phyloP scores from a whole-genome alignment of 35 echinoderm and acorn worm species.

The Diadema setosum region DNA sequence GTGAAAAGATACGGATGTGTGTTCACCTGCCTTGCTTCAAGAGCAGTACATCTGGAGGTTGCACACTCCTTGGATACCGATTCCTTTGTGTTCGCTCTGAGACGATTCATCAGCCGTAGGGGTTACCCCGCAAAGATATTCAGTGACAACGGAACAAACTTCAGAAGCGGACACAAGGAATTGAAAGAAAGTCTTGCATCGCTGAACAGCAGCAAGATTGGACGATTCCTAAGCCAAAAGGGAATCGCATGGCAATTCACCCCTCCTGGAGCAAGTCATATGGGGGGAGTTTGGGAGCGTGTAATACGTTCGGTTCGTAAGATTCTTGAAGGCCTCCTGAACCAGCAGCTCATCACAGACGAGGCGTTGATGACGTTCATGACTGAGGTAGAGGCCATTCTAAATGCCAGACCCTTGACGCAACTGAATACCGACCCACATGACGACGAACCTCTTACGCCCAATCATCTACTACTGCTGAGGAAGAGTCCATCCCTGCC shows the following conservation, averaged over 20 bases:
- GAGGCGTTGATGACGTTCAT: conserved; percentile 35
- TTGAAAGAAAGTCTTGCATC: background rate
- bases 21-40: conserved; percentile 52
- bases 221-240: background rate
- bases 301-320: conserved; percentile 40
- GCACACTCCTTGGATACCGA: conserved; percentile 55
- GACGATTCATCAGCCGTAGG: conserved; percentile 46
- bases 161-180: background rate
- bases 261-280: conserved; percentile 7
- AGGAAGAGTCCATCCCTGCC: no score
- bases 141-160: conserved; percentile 20
- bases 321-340: conserved; percentile 29
- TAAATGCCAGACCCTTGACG: conserved; percentile 55
- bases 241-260: conserved; percentile 63
- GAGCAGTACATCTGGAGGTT: conserved; percentile 61
- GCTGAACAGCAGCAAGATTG: background rate
- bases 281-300: no score
- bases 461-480: no score
- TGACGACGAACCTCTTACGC: conserved; percentile 42
- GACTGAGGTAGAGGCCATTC: conserved; percentile 56
- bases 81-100: conserved; percentile 50
- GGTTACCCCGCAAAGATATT: no score
- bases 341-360: conserved; percentile 11
- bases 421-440: conserved; percentile 2
- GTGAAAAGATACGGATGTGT: conserved; percentile 64